Evolutionary conservation across 2,888 invertebrate genomes (phyloP).

Genomic region (Cartodere bifasciata): DNA sequence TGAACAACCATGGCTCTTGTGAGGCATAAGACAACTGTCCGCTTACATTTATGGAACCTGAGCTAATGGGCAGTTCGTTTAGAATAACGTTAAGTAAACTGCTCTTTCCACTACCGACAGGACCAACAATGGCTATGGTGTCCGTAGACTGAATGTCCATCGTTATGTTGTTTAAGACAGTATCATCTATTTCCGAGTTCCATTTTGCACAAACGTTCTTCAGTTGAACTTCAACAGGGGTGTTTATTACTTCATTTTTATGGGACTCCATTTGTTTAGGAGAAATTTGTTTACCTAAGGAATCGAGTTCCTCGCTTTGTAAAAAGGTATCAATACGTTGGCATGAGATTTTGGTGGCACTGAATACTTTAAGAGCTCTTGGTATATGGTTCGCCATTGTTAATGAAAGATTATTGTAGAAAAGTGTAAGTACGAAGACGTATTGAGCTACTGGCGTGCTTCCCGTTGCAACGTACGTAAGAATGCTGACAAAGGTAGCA

Average conservation of each 20-base stretch:
- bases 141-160: slow-evolving; percentile 36
- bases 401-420: slow-evolving; percentile 74
- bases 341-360: slow-evolving; percentile 63
- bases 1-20: slow-evolving; percentile 73
- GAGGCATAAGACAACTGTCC: slow-evolving; percentile 63
- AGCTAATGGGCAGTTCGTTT: slow-evolving; percentile 52
- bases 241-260: slow-evolving; percentile 24
- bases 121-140: slow-evolving; percentile 43
- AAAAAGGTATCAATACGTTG: slow-evolving; percentile 48
- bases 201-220: slow-evolving; percentile 57
- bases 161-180: slow-evolving; percentile 36
- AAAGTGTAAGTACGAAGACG: slow-evolving; percentile 75
- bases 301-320: slow-evolving; percentile 31
- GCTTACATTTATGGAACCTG: slow-evolving; percentile 50
- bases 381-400: slow-evolving; percentile 83
- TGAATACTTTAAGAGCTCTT: slow-evolving; percentile 62
- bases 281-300: too few species aligned
- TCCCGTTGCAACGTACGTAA: slow-evolving; percentile 56
- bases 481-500: slow-evolving; percentile 68
- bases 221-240: slow-evolving; percentile 46
- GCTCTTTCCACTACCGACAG: slow-evolving; percentile 48
- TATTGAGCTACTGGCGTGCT: slow-evolving; percentile 61
- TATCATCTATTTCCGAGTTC: slow-evolving; percentile 29
- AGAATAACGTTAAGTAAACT: slow-evolving; percentile 41
- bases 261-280: too few species aligned